Conservation (phyloP, 92 coral and sea anemone genomes). For the Nematostella vectensis region DNA sequence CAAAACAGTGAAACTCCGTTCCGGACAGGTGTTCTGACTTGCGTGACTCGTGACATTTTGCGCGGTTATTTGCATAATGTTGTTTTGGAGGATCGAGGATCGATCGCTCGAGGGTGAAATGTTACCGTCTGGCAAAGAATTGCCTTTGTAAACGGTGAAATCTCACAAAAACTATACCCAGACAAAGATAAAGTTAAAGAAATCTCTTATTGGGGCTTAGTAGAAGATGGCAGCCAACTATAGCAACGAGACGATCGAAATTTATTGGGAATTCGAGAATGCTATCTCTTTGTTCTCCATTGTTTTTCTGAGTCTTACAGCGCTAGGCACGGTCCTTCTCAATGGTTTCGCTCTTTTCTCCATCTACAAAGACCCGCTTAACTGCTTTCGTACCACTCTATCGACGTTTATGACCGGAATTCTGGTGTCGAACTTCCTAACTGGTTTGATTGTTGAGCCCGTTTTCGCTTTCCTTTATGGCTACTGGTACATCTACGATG, state of each 20-base stretch:
- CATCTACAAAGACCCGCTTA: slow-evolving; percentile 63
- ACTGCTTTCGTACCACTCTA: slow-evolving; percentile 74
- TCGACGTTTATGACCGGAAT: slow-evolving; percentile 64
- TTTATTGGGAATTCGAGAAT: not conserved
- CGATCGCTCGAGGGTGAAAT: too few relatives aligned
- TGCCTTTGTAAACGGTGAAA: too few relatives aligned
- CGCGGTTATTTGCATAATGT: too few relatives aligned
- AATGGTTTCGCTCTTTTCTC: slow-evolving; percentile 63
- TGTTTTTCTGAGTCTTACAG: slow-evolving; percentile 11
- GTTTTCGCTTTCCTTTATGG: slow-evolving; percentile 20
- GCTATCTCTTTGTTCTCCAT: slow-evolving; percentile 6
- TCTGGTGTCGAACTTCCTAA: slow-evolving; percentile 56
- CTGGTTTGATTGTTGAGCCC: slow-evolving; percentile 70
- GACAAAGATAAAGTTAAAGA: too few relatives aligned
- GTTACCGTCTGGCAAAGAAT: too few relatives aligned
- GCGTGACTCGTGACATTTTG: too few relatives aligned
- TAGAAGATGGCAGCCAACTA: slow-evolving; percentile 9
- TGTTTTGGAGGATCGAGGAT: too few relatives aligned
- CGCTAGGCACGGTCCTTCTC: slow-evolving; percentile 39
- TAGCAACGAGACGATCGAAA: not conserved
- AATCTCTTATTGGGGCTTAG: too few relatives aligned
- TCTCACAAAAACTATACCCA: too few relatives aligned
- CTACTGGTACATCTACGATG: not conserved
- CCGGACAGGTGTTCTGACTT: too few relatives aligned
- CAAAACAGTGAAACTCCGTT: too few relatives aligned